Base-by-base conservation (phyloP, 2,797 vertebrate genomes). In the Sarcoramphus papa region DNA sequence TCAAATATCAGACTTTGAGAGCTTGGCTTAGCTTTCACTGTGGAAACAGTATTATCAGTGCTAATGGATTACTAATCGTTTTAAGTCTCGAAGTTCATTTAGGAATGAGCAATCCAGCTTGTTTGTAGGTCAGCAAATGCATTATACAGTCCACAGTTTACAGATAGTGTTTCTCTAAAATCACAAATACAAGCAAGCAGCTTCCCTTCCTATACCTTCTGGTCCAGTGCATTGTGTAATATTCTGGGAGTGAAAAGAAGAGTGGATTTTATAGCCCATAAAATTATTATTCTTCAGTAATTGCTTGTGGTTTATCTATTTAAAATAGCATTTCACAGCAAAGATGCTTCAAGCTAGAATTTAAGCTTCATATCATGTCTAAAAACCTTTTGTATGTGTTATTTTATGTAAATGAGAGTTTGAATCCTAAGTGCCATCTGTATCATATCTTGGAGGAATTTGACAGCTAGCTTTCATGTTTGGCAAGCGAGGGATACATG, bases 391-490 rank as follows among this genome's bases (percentile, higher is more conserved):
- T 91, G 88, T 92, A 90, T 93, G 74, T 84, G 95, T 96, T 95
- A 81, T 89, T 96, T 96, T 92, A 80, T 86, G 86, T 75, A 95
- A 93, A 95, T 43, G 85, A 41, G 87, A 59, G 60, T 93, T 96
- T 96, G 84, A 83, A 84, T 95, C 89, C 63, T 37, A 64, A 94
- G 92, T 96, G 85, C 83, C 94, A 83, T 88, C 76, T 96, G 94
- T 96, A 48, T 97, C 92, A 54, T 94, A 95, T 97, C 93, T 93
- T 54, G 86, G 90, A 97, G 94, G 95, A 94, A 97, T 97, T 96
- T 88, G 94, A 93, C 92, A 96, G 95, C 94, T 95, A 88, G 93
- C 79, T 96, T 91, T 97, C 94, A 88, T 87, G 79, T 95, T 96
- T 97, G 94, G 90, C 95, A 92, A 92, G 41, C 89, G 43, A 54